phyloP scores from a whole-genome alignment of 2,113 vertebrate species.

The Callocephalon fimbriatum region DNA sequence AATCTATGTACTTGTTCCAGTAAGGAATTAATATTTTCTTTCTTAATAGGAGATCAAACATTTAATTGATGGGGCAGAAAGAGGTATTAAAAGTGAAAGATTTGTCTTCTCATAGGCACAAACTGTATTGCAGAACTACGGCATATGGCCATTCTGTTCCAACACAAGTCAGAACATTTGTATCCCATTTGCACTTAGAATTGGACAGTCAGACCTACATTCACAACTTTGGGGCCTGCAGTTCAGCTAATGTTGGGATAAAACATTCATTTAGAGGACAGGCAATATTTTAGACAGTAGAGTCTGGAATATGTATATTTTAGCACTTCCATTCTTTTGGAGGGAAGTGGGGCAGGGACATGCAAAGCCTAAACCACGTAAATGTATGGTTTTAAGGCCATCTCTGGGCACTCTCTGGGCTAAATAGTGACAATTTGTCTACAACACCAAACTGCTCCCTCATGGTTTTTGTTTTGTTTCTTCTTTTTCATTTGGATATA shows the following conservation, averaged over 20 bases:
- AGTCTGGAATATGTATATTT: not conserved
- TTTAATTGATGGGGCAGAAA: not conserved
- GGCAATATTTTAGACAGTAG: not conserved
- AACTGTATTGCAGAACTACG: not conserved
- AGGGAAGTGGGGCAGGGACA: accelerated
- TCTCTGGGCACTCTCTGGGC: not conserved
- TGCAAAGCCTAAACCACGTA: not conserved
- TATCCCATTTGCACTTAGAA: not conserved
- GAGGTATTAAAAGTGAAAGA: not conserved
- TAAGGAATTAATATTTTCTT: not conserved
- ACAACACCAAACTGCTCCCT: not conserved
- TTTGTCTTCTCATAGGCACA: not conserved
- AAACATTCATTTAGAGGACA: not conserved
- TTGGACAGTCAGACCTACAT: not conserved
- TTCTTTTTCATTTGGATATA: not conserved
- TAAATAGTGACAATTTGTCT: not conserved
- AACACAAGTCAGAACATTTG: not conserved
- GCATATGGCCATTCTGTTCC: not conserved
- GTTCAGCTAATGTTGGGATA: not conserved
- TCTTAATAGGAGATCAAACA: not conserved
- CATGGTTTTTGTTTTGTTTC: not conserved
- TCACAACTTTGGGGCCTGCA: not conserved
- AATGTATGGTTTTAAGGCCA: not conserved
- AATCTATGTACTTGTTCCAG: not conserved
- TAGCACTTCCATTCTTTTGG: not conserved